These are phyloP conservation scores for Polietes domitor DNA, from an alignment of 2,888 invertebrate genomes.

Conservation along the genomic window DNA sequence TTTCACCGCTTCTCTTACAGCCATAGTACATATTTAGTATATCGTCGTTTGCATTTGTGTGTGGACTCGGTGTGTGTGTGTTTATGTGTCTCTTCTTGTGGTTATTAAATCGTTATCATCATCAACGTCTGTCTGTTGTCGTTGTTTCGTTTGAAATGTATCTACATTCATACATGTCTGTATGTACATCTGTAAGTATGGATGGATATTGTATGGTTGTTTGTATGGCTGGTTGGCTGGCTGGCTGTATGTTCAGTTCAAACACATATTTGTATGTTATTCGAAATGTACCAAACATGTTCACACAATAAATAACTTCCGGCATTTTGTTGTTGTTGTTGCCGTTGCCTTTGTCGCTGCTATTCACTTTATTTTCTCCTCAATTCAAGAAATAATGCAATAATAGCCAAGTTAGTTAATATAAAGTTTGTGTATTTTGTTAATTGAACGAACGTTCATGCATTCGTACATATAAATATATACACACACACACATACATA, in stretches of 20 bases:
- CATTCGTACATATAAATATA: no score
- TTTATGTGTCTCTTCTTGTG: conserved; percentile 16
- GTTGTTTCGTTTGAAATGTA: conserved; percentile 6
- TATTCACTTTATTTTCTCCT: conserved; percentile 23
- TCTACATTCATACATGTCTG: conserved; percentile 16
- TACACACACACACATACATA: no score
- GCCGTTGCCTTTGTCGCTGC: neutral
- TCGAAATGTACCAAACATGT: conserved; percentile 58
- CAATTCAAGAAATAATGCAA: conserved; percentile 21
- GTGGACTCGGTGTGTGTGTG: no score
- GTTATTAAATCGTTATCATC: conserved; percentile 31
- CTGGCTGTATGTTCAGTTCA: neutral
- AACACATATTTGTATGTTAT: neutral
- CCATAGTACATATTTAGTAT: no score
- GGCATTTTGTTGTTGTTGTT: conserved; percentile 49
- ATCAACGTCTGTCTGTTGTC: conserved; percentile 23
- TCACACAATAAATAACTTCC: conserved; percentile 68
- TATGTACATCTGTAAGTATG: conserved; percentile 1
- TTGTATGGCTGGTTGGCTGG: neutral
- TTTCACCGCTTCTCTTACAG: neutral
- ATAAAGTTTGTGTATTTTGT: conserved; percentile 13
- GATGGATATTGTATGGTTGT: neutral
- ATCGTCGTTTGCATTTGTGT: no score
- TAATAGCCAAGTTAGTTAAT: conserved; percentile 16
- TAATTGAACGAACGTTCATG: conserved; percentile 11